Percentiles rank a stretch among this genome's conserved stretches.
Evolutionary conservation across 2,797 vertebrate species (phyloP).

Genomic region (Uromys caudimaculatus): DNA sequence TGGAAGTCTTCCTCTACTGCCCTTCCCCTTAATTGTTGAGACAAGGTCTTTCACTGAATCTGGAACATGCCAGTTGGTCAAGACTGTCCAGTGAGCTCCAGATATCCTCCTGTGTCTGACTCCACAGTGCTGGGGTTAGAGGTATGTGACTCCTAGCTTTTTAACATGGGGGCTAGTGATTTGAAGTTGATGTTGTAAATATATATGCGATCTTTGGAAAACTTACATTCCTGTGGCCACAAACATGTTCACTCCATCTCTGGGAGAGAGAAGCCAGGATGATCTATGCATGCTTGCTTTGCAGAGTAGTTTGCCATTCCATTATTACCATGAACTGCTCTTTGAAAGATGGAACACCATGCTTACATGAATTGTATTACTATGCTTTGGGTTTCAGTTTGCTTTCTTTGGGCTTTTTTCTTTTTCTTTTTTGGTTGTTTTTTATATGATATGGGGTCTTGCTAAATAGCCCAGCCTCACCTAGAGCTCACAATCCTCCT

Average conservation of each 20-base stretch:
- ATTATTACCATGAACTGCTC: conserved; percentile 1
- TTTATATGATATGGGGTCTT: neutral
- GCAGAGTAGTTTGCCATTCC: conserved; percentile 28
- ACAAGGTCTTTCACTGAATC: neutral
- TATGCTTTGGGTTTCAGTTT: neutral
- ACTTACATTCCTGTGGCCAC: conserved; percentile 17
- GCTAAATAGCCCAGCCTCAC: neutral
- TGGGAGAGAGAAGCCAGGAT: neutral
- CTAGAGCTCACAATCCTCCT: neutral
- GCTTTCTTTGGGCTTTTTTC: neutral
- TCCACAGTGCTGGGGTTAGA: neutral
- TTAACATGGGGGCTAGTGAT: neutral
- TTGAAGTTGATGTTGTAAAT: neutral
- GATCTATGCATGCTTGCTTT: conserved; percentile 43
- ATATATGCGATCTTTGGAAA: conserved; percentile 38
- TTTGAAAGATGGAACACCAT: neutral
- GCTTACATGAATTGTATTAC: neutral
- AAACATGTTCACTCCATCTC: conserved; percentile 30
- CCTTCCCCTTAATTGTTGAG: neutral
- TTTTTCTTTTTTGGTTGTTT: neutral
- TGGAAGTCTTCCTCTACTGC: neutral
- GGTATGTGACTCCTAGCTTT: neutral
- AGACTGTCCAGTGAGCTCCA: neutral
- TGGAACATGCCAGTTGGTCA: neutral
- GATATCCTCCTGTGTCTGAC: neutral